phyloP scores from a whole-genome alignment of 1,140 invertebrate species.

The Drosophila sp. region DNA sequence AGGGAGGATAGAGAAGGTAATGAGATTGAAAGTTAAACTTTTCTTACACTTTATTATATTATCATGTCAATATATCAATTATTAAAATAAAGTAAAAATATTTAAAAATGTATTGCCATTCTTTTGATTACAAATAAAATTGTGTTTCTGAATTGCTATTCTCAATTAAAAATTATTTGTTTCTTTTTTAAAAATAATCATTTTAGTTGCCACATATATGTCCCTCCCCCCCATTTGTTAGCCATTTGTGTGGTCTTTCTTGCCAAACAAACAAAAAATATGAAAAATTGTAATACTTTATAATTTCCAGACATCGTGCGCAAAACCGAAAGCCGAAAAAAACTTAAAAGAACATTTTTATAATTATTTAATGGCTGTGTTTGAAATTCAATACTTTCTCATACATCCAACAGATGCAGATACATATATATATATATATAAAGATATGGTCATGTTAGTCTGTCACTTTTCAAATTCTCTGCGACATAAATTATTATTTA shows the following conservation, averaged over 20 bases:
- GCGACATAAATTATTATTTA: constrained; percentile 71
- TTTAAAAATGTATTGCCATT: no score
- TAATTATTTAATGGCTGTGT: constrained; percentile 69
- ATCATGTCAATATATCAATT: no score
- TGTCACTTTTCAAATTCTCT: constrained; percentile 66
- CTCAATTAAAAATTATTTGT: no score
- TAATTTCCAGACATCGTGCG: constrained; percentile 44
- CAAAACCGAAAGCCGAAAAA: constrained; percentile 33
- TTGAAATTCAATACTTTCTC: constrained; percentile 65
- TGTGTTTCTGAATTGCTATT: no score
- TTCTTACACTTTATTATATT: no score
- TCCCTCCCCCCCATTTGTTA: not conserved
- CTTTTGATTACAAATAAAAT: no score
- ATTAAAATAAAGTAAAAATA: no score
- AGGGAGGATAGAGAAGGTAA: no score
- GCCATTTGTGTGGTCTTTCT: constrained; percentile 37
- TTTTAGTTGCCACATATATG: not conserved
- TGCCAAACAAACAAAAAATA: not conserved
- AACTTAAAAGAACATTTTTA: constrained; percentile 48
- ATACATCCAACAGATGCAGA: constrained; percentile 9
- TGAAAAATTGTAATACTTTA: constrained; percentile 8
- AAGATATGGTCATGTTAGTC: constrained; percentile 14
- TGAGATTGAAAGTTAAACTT: no score
- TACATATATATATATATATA: constrained; percentile 9
- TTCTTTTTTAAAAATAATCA: no score